These are phyloP conservation scores for Hestina assimilis DNA, from an alignment of 1,140 invertebrate species.

Conservation along the genomic window DNA sequence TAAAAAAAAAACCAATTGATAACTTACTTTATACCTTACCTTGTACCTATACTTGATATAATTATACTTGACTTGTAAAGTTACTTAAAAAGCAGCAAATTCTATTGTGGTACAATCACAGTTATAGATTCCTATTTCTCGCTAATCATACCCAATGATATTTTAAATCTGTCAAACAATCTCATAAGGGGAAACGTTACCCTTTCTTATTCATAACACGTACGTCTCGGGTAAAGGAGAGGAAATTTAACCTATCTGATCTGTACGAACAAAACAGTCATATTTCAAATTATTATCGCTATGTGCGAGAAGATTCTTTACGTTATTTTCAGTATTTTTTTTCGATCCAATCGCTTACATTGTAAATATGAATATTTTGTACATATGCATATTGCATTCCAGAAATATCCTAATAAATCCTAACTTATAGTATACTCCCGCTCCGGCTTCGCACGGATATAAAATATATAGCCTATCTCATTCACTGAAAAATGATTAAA, in stretches of 20 bases:
- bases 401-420: neutral
- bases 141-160: slow-evolving; percentile 22
- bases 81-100: no score
- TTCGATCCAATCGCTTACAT: neutral
- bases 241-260: slow-evolving; percentile 32
- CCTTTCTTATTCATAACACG: slow-evolving; percentile 28
- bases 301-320: slow-evolving; percentile 11
- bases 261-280: slow-evolving; percentile 21
- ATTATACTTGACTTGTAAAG: no score
- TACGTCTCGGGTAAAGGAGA: slow-evolving; percentile 18
- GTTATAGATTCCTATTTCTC: slow-evolving; percentile 14
- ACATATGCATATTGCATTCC: neutral
- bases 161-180: slow-evolving; percentile 27
- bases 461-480: no score
- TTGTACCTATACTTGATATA: no score
- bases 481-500: no score
- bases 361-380: neutral
- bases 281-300: slow-evolving; percentile 28
- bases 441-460: no score
- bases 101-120: neutral
- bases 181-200: slow-evolving; percentile 1
- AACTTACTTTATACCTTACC: no score
- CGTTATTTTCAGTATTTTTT: neutral
- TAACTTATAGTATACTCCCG: no score
- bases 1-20: no score